phyloP scores from a whole-genome alignment of 2,888 invertebrate species.

The Drosophila kambysellisi region DNA sequence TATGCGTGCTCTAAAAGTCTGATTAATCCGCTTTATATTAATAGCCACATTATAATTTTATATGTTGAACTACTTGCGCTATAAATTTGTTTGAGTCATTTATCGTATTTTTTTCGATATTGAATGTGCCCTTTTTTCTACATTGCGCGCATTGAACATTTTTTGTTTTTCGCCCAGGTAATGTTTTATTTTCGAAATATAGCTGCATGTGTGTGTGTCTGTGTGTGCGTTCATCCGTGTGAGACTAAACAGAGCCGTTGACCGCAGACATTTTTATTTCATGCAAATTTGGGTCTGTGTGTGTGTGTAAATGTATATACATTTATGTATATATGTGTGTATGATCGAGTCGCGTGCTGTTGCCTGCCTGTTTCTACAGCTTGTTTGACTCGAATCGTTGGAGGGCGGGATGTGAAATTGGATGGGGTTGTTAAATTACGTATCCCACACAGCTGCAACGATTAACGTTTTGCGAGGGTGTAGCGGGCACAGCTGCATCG shows the following conservation, averaged over 20 bases:
- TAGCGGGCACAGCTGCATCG: not conserved
- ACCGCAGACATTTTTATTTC: not conserved
- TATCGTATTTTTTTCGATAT: not conserved
- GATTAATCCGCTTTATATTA: not conserved
- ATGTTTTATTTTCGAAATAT: slow-evolving; percentile 45
- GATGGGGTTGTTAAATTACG: not conserved
- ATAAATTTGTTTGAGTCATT: not conserved
- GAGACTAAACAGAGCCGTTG: slow-evolving; percentile 7
- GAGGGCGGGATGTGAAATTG: no score
- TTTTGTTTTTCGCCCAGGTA: slow-evolving; percentile 33
- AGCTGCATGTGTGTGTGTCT: not conserved
- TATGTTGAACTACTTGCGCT: not conserved
- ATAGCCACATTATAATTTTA: not conserved
- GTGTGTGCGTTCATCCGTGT: not conserved
- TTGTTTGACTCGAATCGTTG: not conserved
- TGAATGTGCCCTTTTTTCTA: not conserved
- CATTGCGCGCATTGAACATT: not conserved
- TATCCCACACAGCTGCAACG: not conserved
- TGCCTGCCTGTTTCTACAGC: not conserved
- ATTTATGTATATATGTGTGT: not conserved
- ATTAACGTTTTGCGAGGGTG: not conserved
- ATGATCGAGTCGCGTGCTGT: slow-evolving; percentile 18
- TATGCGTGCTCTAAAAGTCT: not conserved
- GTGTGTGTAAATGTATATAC: not conserved
- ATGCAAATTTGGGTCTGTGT: not conserved